Conservation (phyloP, 2,113 vertebrate species). For the Cairina moschata region DNA sequence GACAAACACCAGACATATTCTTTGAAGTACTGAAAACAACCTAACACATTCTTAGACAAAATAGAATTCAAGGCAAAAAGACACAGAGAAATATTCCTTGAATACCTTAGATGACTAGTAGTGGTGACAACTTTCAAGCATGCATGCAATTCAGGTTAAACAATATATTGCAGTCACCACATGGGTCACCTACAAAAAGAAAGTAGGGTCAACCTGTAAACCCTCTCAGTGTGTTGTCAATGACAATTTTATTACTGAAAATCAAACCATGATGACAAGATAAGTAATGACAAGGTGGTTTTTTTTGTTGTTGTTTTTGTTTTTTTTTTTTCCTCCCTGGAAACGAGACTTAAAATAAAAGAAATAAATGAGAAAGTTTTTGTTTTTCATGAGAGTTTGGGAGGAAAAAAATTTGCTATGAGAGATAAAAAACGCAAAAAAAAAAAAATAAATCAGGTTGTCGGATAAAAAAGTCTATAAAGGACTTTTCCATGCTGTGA, state of each 20-base stretch:
- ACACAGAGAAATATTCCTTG: neutral
- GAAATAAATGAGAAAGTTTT: neutral
- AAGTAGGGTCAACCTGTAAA: neutral
- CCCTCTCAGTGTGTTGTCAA: neutral
- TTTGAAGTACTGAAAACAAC: neutral
- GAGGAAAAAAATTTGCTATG: neutral
- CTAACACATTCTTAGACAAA: neutral
- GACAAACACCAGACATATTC: neutral
- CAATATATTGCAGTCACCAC: neutral
- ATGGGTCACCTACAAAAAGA: neutral
- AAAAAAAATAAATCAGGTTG: neutral
- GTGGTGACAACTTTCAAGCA: slow-evolving; percentile 4
- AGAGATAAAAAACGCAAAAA: neutral
- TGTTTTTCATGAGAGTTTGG: neutral
- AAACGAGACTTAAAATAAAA: neutral
- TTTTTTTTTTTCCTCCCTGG: neutral
- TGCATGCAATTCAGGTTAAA: slow-evolving; percentile 2
- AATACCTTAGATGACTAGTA: neutral
- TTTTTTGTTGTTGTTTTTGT: no score
- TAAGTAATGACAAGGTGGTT: neutral
- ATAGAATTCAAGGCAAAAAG: neutral
- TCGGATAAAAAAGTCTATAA: neutral
- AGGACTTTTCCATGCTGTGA: neutral
- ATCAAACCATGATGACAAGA: neutral
- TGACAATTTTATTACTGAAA: neutral